Evolutionary conservation across 2,113 vertebrate species (phyloP).

Genomic region (Hyperopisus bebe): DNA sequence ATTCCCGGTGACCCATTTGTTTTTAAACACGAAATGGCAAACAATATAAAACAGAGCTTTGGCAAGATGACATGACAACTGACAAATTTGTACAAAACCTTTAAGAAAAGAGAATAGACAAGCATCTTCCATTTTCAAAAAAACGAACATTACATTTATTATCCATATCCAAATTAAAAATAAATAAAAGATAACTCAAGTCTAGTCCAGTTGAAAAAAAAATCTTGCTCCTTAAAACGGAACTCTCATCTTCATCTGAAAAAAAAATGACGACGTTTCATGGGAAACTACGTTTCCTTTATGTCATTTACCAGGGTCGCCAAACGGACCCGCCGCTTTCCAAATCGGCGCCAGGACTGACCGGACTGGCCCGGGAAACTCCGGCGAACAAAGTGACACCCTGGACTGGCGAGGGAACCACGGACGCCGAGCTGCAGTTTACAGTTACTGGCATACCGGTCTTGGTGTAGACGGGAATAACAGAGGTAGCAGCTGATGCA

Average conservation of each 20-base stretch:
- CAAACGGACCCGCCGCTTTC: constrained; percentile 78
- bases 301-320: constrained; percentile 76
- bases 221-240: constrained; percentile 78
- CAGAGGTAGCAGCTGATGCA: constrained; percentile 52
- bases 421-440: constrained; percentile 43
- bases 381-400: constrained; percentile 77
- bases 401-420: constrained; percentile 69
- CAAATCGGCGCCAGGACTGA: constrained; percentile 56
- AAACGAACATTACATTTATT: constrained; percentile 62
- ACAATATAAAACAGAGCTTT: constrained; percentile 75
- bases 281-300: background rate
- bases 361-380: constrained; percentile 64
- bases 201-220: constrained; percentile 34
- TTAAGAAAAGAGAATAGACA: constrained; percentile 58
- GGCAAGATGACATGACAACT: constrained; percentile 64
- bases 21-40: constrained; percentile 48
- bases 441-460: constrained; percentile 60
- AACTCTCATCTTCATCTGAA: constrained; percentile 52
- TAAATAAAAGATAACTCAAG: constrained; percentile 43
- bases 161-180: constrained; percentile 71
- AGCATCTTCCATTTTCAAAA: constrained; percentile 57
- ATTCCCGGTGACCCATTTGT: constrained; percentile 5
- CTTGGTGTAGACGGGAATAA: constrained; percentile 66
- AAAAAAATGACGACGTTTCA: constrained; percentile 27
- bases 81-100: constrained; percentile 81